Evolutionary conservation across 1,140 invertebrate species (phyloP).

Genomic region (Stenopsyche tienmushanensis): DNA sequence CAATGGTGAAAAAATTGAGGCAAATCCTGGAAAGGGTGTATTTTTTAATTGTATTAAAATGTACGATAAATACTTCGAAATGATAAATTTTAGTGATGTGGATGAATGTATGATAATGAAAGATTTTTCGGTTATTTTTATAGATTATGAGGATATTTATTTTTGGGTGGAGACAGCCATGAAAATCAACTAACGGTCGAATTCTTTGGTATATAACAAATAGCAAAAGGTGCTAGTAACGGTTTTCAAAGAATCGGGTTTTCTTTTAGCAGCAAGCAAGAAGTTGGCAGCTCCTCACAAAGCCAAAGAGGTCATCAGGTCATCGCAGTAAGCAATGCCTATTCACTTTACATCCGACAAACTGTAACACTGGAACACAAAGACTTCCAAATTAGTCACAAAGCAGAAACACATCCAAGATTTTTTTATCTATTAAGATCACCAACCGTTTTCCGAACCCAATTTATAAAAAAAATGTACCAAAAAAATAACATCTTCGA

Average conservation of each 20-base stretch:
- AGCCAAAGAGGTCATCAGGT: slow-evolving; percentile 31
- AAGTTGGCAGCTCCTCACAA: slow-evolving; percentile 8
- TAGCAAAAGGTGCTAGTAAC: slow-evolving; percentile 31
- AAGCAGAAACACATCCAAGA: slow-evolving; percentile 17
- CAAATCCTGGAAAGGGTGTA: too few species aligned
- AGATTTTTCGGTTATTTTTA: too few species aligned
- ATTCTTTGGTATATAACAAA: slow-evolving; percentile 6
- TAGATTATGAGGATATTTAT: too few species aligned
- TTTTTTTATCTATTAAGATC: slow-evolving; percentile 22
- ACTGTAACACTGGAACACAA: slow-evolving; percentile 31
- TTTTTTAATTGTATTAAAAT: too few species aligned
- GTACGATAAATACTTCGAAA: too few species aligned
- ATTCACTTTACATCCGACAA: slow-evolving; percentile 32
- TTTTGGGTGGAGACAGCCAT: too few species aligned
- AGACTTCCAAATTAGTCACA: slow-evolving; percentile 39
- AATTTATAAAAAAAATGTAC: background rate
- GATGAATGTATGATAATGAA: too few species aligned
- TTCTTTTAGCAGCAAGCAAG: slow-evolving; percentile 11
- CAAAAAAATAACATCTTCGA: slow-evolving; percentile 2
- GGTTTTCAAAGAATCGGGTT: slow-evolving; percentile 36
- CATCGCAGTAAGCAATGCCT: slow-evolving; percentile 23
- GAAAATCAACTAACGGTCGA: too few species aligned
- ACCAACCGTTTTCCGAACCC: slow-evolving; percentile 19
- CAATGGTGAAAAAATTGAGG: too few species aligned
- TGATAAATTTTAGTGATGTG: too few species aligned